Evolutionary conservation across 37 sponge, comb jelly and placozoan genomes (phyloP).

Genomic region (Bolinopsis microptera): DNA sequence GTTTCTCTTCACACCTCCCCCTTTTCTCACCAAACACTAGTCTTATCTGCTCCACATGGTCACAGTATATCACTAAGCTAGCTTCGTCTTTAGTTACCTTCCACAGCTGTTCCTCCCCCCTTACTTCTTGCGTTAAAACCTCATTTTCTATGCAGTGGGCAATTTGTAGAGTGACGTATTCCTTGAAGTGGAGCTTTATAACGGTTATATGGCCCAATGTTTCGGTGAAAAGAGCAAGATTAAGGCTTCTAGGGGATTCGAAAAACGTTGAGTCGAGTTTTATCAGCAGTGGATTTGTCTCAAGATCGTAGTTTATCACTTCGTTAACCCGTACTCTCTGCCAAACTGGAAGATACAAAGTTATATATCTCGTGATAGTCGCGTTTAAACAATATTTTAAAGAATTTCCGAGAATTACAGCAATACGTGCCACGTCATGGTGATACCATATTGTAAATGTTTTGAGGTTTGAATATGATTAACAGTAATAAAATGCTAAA

Average conservation of each 20-base stretch:
- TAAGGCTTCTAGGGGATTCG: background rate
- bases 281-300: background rate
- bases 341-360: background rate
- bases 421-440: too few relatives aligned
- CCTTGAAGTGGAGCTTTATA: background rate
- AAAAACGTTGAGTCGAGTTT: background rate
- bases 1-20: background rate
- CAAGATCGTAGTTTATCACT: background rate
- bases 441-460: too few relatives aligned
- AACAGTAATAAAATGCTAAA: too few relatives aligned
- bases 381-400: too few relatives aligned
- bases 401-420: too few relatives aligned
- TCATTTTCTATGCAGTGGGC: background rate
- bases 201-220: background rate
- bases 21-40: background rate
- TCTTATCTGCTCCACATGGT: background rate
- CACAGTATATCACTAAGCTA: background rate
- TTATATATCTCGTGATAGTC: too few relatives aligned
- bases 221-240: background rate
- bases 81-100: background rate
- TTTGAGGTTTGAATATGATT: too few relatives aligned
- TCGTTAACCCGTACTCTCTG: background rate
- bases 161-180: background rate
- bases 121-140: background rate
- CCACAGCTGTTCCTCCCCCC: background rate